Evolutionary conservation across 2,888 invertebrate species (phyloP), one percentile per base, ranked within the genome.

Genomic region (Elegia similella): DNA sequence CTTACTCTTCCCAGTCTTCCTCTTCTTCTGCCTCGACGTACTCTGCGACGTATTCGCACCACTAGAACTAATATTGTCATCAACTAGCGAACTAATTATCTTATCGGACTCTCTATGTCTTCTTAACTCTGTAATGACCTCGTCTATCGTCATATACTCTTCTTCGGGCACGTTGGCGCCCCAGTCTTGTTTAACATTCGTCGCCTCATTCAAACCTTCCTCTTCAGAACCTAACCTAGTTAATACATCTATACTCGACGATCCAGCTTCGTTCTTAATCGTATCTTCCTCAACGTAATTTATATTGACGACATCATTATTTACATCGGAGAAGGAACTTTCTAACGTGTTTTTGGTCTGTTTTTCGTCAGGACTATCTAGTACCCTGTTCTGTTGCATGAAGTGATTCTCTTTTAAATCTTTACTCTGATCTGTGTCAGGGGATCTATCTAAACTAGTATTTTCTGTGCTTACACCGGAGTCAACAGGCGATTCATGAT

Each of bases 381-480:
- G 66, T 72, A 88, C 87, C 77, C 88, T 84, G 79, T 90, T 91
- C 64, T 86, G 86, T 75, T 85, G 79, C 79, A 88, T 86, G 62
- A 80, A 89, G 58, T 84, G 81, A 52, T 77, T 82, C 53, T 84
- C 77, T 64, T 82, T 82, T 5, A 84, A 63, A 6, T 80, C 78
- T 68, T 84, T 86, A 61, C 68, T 86, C 57, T 88, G 80, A 59
- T 94, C 93, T 1, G 93, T 84, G 59, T 93, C 94, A 0, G 94
- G 94, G 8, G 94, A 93, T 70, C 94, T 83, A 76, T 94, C 94
- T 71, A 95, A 80, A 68, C 95, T 95, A 32, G 95, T 95, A 63
- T 94, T 95, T 76, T 95, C 95, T 23, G 95, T 95, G 72, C 95
- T 95, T 53, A 95, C 94, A 0, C 95, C 95, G 0, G 95, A 95